These are phyloP conservation scores for Drosophila fulvimacula DNA, from an alignment of 2,888 invertebrate species.

Conservation along the genomic window DNA sequence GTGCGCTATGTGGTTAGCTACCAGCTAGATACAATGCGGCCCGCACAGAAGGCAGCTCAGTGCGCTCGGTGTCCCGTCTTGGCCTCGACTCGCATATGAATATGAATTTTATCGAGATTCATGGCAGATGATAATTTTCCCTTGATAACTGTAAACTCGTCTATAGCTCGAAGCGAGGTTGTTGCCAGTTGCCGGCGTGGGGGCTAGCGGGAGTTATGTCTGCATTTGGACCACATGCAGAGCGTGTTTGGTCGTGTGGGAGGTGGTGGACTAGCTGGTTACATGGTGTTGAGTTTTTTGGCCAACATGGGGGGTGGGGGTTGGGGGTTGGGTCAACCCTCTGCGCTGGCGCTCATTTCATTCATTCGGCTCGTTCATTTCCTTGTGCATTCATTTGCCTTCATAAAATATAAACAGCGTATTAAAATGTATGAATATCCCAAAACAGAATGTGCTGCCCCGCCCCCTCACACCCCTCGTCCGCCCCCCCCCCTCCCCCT, in stretches of 20 bases:
- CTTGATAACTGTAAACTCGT: slow-evolving; percentile 83
- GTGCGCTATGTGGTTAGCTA: slow-evolving; percentile 65
- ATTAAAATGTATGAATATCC: slow-evolving; percentile 83
- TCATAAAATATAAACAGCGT: slow-evolving; percentile 83
- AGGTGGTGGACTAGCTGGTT: slow-evolving; percentile 32
- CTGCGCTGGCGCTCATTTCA: slow-evolving; percentile 55
- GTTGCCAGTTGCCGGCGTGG: slow-evolving; percentile 37
- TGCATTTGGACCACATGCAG: slow-evolving; percentile 46
- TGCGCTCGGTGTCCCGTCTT: slow-evolving; percentile 12
- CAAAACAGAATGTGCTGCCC: slow-evolving; percentile 49
- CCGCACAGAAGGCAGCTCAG: not conserved
- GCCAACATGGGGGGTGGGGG: slow-evolving; percentile 13
- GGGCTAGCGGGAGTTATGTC: slow-evolving; percentile 35
- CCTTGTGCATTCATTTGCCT: slow-evolving; percentile 81
- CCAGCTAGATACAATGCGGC: slow-evolving; percentile 71
- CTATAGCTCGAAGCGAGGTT: slow-evolving; percentile 84
- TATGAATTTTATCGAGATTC: slow-evolving; percentile 81
- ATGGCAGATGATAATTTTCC: slow-evolving; percentile 84
- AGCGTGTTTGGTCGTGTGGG: not conserved
- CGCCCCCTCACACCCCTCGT: not conserved
- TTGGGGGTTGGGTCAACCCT: slow-evolving; percentile 4
- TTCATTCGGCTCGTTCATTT: slow-evolving; percentile 74
- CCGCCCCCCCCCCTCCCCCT: slow-evolving; percentile 28
- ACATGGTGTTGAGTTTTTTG: slow-evolving; percentile 78
- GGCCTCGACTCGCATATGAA: slow-evolving; percentile 68